Evolutionary conservation across 2,888 invertebrate genomes (phyloP), one percentile per base, ranked within the genome.

Genomic region (Eristalinus sepulchralis): DNA sequence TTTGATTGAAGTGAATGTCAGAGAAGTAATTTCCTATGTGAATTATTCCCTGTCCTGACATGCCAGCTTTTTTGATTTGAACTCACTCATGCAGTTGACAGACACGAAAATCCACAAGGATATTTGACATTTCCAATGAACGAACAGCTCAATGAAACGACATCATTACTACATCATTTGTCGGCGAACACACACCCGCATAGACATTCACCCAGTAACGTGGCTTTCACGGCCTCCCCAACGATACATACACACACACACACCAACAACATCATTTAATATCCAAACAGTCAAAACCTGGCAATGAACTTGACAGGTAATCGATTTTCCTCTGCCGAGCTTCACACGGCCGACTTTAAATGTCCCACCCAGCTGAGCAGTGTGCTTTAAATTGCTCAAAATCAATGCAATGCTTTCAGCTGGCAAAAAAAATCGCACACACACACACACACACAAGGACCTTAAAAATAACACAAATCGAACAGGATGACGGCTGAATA

Each of bases 271-370:
- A 47, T 47, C 47, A 47, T 47, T 47, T 47, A 47, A 47, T 17
- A 47, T 47, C 47, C 47, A 47, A 47, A 47, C 57, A 47, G 53
- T 33, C 53, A 20, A 31, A 17, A 6, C 10, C 47, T 60, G 70
- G 27, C 57, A 70, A 60, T 70, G 70, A 70, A 70, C 70, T 70
- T 70, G 59, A 22, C 68, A 68, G 68, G 22, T 57, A 68, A 70
- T 70, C 68, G 68, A 70, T 70, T 70, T 70, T 70, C 39, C 70
- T 27, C 34, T 47, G n/a, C n/a, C 39, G 17, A 6, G 17, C 27
- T 27, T 27, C 5, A 5, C 20, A n/a, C 39, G 27, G 8, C 47
- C 47, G 8, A 47, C 17, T 13, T 27, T 59, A 57, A 57, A 24
- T 34, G 31, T 55, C 20, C 67, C 53, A 33, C 13, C 20, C 11